These are phyloP conservation scores for Crocallis elinguaria DNA, from an alignment of 2,888 invertebrate species.

Conservation along the genomic window DNA sequence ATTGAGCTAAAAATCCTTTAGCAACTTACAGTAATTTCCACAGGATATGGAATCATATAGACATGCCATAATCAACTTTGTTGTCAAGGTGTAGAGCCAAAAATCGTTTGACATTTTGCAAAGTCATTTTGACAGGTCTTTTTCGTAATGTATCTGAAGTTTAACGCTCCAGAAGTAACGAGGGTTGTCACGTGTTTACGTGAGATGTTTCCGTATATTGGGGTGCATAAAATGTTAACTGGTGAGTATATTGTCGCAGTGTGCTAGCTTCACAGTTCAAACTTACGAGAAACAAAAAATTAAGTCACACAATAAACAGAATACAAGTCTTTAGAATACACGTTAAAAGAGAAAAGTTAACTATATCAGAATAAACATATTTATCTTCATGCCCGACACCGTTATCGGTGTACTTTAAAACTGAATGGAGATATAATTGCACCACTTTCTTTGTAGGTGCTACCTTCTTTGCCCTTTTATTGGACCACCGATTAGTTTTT, in stretches of 20 bases:
- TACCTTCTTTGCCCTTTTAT: no score
- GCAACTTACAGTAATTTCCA: not conserved
- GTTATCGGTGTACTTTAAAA: no score
- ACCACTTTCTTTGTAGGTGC: no score
- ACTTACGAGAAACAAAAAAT: no score
- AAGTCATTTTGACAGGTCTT: constrained; percentile 25
- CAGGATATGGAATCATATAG: not conserved
- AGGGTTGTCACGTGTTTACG: constrained; percentile 30
- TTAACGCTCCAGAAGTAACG: constrained; percentile 33
- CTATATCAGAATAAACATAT: no score
- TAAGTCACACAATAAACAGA: no score
- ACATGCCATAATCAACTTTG: constrained; percentile 1
- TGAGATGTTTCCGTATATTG: constrained; percentile 11
- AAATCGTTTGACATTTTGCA: not conserved
- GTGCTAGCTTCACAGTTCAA: no score
- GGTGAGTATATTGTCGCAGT: not conserved
- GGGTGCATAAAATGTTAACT: not conserved
- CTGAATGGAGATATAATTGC: no score
- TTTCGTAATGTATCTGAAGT: constrained; percentile 24
- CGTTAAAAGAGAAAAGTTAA: no score
- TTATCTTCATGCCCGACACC: no score
- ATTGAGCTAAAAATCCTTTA: not conserved
- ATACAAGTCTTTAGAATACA: no score
- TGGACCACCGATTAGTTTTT: no score
- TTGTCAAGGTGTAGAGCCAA: not conserved